A percentile compares a stretch with the other conserved stretches of the same genome.
phyloP scores from a whole-genome alignment of 2,113 vertebrate species.

The Eidolon helvum region DNA sequence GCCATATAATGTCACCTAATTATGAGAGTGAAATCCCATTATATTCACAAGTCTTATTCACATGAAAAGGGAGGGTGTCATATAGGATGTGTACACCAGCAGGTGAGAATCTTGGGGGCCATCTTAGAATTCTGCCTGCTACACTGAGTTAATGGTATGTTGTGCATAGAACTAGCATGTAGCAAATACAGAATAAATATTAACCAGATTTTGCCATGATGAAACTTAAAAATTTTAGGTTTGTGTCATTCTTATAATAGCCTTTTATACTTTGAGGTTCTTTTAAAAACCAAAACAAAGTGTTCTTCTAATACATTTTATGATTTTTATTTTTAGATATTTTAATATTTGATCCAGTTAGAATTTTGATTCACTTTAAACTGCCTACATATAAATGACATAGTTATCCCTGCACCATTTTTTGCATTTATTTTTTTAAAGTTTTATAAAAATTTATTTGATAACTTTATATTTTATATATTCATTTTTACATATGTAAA shows the following conservation, averaged over 20 bases:
- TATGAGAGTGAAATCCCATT: neutral
- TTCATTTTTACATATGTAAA: neutral
- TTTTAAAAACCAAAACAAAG: neutral
- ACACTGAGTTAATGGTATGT: neutral
- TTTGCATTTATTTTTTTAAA: neutral
- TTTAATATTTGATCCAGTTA: neutral
- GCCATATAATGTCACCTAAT: neutral
- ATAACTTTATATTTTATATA: neutral
- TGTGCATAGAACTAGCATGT: neutral
- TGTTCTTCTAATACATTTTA: neutral
- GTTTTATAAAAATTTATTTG: neutral
- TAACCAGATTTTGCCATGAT: neutral
- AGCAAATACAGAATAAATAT: neutral
- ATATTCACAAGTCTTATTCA: neutral
- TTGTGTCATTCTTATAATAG: neutral
- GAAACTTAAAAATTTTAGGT: neutral
- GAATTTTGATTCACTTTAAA: neutral
- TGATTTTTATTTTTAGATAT: conserved; percentile 16
- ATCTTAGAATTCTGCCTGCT: neutral
- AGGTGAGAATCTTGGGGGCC: neutral
- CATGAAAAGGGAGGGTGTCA: too few relatives aligned
- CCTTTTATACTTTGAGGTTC: neutral
- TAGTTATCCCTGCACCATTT: neutral
- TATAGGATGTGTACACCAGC: neutral
- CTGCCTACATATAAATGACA: neutral